Percentiles rank a stretch among this genome's conserved stretches.
Conservation (phyloP, 2,888 invertebrate species). For the Alcis repandata region DNA sequence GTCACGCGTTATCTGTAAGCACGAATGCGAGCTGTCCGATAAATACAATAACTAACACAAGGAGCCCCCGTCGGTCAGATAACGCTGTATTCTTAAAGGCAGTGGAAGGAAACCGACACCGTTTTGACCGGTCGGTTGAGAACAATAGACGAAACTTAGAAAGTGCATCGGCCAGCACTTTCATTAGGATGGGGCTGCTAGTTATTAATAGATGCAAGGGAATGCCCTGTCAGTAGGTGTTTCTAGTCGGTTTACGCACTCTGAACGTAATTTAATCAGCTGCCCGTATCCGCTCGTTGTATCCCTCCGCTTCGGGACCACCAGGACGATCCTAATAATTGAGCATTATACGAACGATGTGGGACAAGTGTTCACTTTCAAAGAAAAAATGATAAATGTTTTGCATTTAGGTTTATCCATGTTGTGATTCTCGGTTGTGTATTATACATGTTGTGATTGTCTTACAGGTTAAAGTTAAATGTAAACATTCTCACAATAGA, state of each 20-base stretch:
- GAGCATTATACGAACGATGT: constrained; percentile 33
- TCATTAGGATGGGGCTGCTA: constrained; percentile 35
- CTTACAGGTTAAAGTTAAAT: constrained; percentile 38
- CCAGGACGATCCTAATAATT: constrained; percentile 47
- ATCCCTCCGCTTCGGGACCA: constrained; percentile 62
- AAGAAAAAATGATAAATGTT: constrained; percentile 5
- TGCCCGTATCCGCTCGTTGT: constrained; percentile 72
- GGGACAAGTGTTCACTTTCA: constrained; percentile 13
- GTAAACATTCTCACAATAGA: constrained; percentile 37
- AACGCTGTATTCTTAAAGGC: constrained; percentile 45
- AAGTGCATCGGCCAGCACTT: constrained; percentile 45
- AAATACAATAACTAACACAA: constrained; percentile 55
- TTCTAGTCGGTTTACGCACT: constrained; percentile 55
- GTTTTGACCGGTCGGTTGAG: constrained; percentile 33
- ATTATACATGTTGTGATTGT: too few species aligned
- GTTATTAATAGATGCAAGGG: constrained; percentile 43
- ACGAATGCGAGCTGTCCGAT: constrained; percentile 62
- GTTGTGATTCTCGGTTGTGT: background rate
- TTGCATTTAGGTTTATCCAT: background rate
- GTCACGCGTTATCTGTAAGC: constrained; percentile 64
- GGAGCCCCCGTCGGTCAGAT: constrained; percentile 46
- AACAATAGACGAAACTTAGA: constrained; percentile 44
- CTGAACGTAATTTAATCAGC: constrained; percentile 73
- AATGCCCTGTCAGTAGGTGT: constrained; percentile 41
- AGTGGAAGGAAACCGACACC: constrained; percentile 40